A percentile compares a stretch with the other conserved stretches of the same genome.
phyloP scores from a whole-genome alignment of 2,113 vertebrate species.

The Etheostoma spectabile region DNA sequence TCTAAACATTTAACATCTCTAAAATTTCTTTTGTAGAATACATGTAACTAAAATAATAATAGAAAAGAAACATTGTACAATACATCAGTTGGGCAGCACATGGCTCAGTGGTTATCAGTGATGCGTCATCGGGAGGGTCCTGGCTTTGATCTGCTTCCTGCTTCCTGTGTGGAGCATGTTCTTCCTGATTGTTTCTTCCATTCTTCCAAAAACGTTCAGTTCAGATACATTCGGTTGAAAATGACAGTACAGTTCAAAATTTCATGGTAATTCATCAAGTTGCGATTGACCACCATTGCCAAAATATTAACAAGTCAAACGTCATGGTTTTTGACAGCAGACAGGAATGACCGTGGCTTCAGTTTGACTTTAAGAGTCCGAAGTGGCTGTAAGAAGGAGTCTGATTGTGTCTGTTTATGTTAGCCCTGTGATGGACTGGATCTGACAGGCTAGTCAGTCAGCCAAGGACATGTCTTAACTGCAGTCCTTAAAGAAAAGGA shows the following conservation, averaged over 20 bases:
- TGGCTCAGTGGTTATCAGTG: background rate
- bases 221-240: background rate
- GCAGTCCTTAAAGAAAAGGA: background rate
- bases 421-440: constrained; percentile 22
- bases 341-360: background rate
- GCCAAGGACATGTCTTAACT: constrained; percentile 3
- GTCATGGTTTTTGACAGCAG: no score
- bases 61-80: background rate
- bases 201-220: background rate
- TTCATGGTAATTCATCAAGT: background rate
- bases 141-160: background rate
- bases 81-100: background rate
- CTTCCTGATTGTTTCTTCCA: background rate
- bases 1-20: background rate
- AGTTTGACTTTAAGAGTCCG: background rate
- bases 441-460: constrained; percentile 33
- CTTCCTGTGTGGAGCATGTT: background rate
- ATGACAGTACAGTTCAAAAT: background rate
- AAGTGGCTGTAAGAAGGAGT: background rate
- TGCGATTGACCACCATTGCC: background rate
- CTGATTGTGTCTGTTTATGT: constrained; percentile 10
- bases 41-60: no score
- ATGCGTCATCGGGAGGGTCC: background rate
- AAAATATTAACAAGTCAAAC: background rate
- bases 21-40: background rate